Base-by-base conservation (phyloP, 2,888 invertebrate species). In the Synergus itoensis region DNA sequence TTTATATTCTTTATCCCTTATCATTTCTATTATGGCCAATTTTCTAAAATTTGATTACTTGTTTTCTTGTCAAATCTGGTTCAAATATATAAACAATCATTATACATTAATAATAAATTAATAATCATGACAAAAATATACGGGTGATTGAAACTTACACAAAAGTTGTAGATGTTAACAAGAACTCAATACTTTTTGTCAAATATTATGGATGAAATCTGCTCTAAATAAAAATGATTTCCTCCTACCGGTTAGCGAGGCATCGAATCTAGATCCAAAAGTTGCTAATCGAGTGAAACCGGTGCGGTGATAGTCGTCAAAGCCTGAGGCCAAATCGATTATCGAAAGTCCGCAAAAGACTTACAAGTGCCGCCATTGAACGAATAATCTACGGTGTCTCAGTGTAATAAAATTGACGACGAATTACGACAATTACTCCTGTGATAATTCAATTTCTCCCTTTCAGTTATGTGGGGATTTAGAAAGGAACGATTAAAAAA, bases 271-370 rank as follows among this genome's bases (percentile, higher is more conserved):
- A 43, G 21, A 18, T 43, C 45, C 28, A 62, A 62, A 28, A 62
- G 18, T 62, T 62, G 21, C 28, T 62, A 73, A 28, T 48, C 14
- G 45, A 69, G 45, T 73, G 18, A 73, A 73, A 73, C 18, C 53
- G 9, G 45, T 3, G 0, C 41, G 16, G 7, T 43, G 48, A 73
- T 67, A 43, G 18, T 21, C 67, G 21, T 21, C 7, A 8, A 36
- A 67, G 80, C 84, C 82, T 53, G 65, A 73, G 82, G 84, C 80
- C 36, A 45, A 67, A 81, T 62, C 79, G 84, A 85, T 86, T 85
- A 85, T 84, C 79, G 80, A 84, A 83, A 83, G 83, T 84, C 80
- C 76, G 77, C 80, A 76, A 81, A 80, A 60, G 53, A 77, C 63
- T 80, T 78, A 57, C 77, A 79, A 48, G 69, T 69, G 11, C 53